Percentiles rank a stretch among this genome's conserved stretches.
phyloP scores from a whole-genome alignment of 2,113 vertebrate genomes.

The Petrocephalus microphthalmus region DNA sequence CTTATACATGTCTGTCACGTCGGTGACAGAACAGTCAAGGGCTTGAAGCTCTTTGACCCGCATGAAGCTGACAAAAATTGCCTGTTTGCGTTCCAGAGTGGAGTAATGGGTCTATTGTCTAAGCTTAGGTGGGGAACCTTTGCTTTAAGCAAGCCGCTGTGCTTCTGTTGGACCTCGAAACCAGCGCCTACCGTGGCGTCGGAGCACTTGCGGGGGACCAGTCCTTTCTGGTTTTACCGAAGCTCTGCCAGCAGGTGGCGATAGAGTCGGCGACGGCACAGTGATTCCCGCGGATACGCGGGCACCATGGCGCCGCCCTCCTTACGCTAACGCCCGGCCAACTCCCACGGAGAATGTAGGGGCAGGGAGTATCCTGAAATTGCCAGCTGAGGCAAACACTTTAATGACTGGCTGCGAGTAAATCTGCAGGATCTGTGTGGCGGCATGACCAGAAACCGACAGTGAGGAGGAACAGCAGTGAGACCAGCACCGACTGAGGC shows the following conservation, averaged over 20 bases:
- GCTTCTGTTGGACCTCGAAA: not conserved
- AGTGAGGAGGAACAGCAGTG: not conserved
- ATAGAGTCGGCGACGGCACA: not conserved
- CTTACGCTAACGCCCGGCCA: not conserved
- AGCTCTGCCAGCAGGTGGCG: not conserved
- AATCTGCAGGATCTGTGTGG: not conserved
- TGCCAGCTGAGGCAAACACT: not conserved
- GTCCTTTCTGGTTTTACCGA: not conserved
- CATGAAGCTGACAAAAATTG: not conserved
- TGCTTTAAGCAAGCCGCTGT: not conserved
- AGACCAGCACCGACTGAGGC: not conserved
- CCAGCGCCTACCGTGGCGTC: not conserved
- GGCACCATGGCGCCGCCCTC: not conserved
- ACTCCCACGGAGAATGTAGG: not conserved
- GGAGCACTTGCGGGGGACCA: not conserved
- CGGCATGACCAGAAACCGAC: not conserved
- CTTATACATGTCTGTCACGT: not conserved
- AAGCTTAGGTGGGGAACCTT: not conserved
- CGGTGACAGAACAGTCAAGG: not conserved
- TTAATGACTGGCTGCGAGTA: not conserved
- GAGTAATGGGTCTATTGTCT: not conserved
- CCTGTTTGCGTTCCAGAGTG: not conserved
- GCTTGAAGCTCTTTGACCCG: not conserved
- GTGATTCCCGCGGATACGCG: not conserved
- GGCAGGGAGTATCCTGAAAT: not conserved